Conservation (phyloP, 2,113 vertebrate genomes). For the Meriones unguiculatus region DNA sequence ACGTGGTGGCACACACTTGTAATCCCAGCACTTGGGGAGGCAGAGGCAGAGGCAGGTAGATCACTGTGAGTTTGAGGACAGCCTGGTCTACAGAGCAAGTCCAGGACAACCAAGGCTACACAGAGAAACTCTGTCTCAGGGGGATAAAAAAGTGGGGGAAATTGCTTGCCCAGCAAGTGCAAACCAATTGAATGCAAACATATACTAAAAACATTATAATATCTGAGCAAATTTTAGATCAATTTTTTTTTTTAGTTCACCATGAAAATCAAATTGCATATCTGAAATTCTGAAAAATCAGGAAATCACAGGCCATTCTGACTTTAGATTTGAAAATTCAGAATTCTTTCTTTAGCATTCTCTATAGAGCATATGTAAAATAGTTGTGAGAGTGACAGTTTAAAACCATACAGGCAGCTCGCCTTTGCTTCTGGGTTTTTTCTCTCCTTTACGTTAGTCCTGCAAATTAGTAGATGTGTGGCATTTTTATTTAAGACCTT, state of each 20-base stretch:
- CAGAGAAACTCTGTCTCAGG: too few species aligned
- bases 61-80: too few species aligned
- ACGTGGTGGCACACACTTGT: too few species aligned
- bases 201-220: not conserved
- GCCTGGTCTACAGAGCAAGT: too few species aligned
- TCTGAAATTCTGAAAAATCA: slow-evolving; percentile 34
- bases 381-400: not conserved
- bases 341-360: not conserved
- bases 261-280: not conserved
- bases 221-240: not conserved
- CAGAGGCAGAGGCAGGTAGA: too few species aligned
- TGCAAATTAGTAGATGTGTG: not conserved
- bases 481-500: slow-evolving; percentile 1
- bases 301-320: not conserved
- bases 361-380: not conserved
- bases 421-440: slow-evolving; percentile 9
- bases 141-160: too few species aligned
- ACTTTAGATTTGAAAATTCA: slow-evolving; percentile 14
- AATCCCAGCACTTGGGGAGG: too few species aligned
- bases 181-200: not conserved
- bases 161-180: not conserved
- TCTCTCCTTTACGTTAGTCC: not conserved
- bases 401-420: not conserved
- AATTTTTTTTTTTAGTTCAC: not conserved
- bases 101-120: too few species aligned